Percentiles rank a stretch among this genome's conserved stretches.
phyloP scores from a whole-genome alignment of 2,113 vertebrate species.

The Cichladusa arquata region DNA sequence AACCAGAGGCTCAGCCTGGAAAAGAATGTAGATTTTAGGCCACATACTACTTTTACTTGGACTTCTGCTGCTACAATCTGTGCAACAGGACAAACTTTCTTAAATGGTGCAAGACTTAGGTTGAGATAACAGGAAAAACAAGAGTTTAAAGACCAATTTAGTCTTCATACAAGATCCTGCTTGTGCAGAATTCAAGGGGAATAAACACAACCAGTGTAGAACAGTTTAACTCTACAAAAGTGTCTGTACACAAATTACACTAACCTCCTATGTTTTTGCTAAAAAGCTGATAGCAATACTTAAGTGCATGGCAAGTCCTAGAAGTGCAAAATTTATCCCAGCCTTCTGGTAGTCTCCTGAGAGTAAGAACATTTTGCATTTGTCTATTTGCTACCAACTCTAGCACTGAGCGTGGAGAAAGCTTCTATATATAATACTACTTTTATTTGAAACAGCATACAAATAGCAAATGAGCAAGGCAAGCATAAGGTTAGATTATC shows the following conservation, averaged over 20 bases:
- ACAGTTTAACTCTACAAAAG: not conserved
- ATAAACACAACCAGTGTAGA: not conserved
- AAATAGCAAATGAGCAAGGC: not conserved
- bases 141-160: not conserved
- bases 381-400: not conserved
- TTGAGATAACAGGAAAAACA: not conserved
- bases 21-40: not conserved
- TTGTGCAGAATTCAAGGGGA: not conserved
- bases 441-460: not conserved
- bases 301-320: not conserved
- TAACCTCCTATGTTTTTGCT: not conserved
- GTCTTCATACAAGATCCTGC: not conserved
- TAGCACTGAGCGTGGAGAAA: not conserved
- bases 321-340: not conserved
- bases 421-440: not conserved
- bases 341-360: not conserved
- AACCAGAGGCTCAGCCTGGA: constrained; percentile 91
- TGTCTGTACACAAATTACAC: not conserved
- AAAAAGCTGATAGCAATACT: not conserved
- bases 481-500: not conserved
- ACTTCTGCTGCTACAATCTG: not conserved
- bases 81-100: not conserved
- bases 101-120: not conserved
- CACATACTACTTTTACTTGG: not conserved
- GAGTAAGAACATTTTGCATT: not conserved